Evolutionary conservation across 2,113 vertebrate species (phyloP).

Genomic region (Platichthys stellatus): DNA sequence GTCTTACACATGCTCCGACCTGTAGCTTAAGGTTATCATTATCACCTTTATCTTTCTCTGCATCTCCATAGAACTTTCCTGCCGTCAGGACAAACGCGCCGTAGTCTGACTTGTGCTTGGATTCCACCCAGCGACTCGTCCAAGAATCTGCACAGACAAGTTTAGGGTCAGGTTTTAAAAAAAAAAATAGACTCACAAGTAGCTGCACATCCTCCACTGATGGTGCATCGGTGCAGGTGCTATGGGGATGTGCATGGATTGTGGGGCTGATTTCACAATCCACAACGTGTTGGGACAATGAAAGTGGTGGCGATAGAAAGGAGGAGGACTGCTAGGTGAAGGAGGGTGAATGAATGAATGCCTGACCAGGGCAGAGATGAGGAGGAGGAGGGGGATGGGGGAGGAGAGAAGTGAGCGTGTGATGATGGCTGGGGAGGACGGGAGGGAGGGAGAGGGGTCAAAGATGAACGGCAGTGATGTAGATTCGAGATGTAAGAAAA

Average conservation of each 20-base stretch:
- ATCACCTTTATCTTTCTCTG: slow-evolving; percentile 87
- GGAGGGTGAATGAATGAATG: background rate
- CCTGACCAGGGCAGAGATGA: slow-evolving; percentile 10
- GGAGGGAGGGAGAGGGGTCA: slow-evolving; percentile 6
- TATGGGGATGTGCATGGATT: background rate
- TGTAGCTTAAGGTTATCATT: background rate
- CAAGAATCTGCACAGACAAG: slow-evolving; percentile 78
- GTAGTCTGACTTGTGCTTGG: slow-evolving; percentile 84
- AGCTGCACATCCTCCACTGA: background rate
- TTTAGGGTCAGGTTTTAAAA: background rate
- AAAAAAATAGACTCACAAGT: background rate
- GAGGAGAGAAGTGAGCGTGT: slow-evolving; percentile 14
- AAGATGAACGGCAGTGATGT: slow-evolving; percentile 28
- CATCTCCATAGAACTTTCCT: slow-evolving; percentile 85
- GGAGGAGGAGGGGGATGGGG: slow-evolving; percentile 21
- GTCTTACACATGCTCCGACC: background rate
- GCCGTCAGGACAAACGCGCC: slow-evolving; percentile 83
- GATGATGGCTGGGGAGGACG: slow-evolving; percentile 12
- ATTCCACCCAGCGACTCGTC: slow-evolving; percentile 83
- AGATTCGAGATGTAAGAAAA: background rate
- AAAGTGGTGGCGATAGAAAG: background rate
- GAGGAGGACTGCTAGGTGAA: slow-evolving; percentile 9
- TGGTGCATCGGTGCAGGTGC: slow-evolving; percentile 49
- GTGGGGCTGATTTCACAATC: background rate
- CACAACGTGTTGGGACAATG: background rate